Evolutionary conservation across 1,140 invertebrate species (phyloP), one percentile per base, ranked within the genome.

Genomic region (Monochamus saltuarius): DNA sequence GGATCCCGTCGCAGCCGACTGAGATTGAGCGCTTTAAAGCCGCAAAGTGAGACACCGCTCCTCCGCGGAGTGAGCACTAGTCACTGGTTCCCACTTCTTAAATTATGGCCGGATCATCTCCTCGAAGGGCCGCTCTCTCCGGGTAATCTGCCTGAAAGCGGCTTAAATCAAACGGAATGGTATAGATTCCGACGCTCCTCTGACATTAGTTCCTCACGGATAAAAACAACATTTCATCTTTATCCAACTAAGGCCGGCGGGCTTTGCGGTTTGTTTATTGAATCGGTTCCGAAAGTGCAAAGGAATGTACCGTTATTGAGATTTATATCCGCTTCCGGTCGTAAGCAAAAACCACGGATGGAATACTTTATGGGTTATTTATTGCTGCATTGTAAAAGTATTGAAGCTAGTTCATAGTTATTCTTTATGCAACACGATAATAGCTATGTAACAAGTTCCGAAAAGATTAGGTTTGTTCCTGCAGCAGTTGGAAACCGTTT

Each of bases 51-150:
- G 45, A 59, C 61, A 50, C 59, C 17, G 37, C 39, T 42, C 29
- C 42, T 11, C 17, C 42, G 29, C 54, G 54, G 49, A 29, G 22
- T 47, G 56, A 49, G 51, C 56, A 43, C 35, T 11, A 42, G 39
- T 42, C 39, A 42, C 52, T 54, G 22, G 45, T 60, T 49, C 50
- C 50, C 42, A 54, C 61, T 63, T 56, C 53, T 59, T 59, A 63
- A 63, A 63, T 63, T 63, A 63, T 63, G 49, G 56, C 49, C 19
- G 61, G 61, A 56, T 63, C 59, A 60, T 60, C 59, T 53, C 22
- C 22, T 29, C 51, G 37, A 35, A 45, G 16, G 53, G 34, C 53
- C 53, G 53, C 39, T 56, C 22, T 29, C 35, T 34, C 53, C 39
- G 11, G 45, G 42, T 56, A 56, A 56, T 56, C 53, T 56, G 53